Evolutionary conservation across 2,797 vertebrate genomes (phyloP), one percentile per base, ranked within the genome.

Genomic region (Masticophis lateralis): DNA sequence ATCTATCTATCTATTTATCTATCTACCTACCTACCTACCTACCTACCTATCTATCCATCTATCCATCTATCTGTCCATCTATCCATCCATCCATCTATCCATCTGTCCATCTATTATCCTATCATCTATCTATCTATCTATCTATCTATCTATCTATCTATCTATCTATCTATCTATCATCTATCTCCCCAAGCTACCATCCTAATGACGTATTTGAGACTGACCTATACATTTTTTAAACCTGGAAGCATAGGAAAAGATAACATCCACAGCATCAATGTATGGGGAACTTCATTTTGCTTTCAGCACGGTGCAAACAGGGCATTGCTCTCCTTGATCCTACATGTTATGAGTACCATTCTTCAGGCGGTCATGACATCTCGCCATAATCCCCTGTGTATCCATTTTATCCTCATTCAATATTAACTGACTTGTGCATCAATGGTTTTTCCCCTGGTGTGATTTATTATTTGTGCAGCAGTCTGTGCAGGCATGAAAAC

Each of bases 91-190:
- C 60, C 11, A 1, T 27, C 25, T 4, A 0, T 61, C 60, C 1
- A 3, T 28, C 10, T 13, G n/a, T n/a, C n/a, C n/a, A n/a, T n/a
- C n/a, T n/a, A n/a, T n/a, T n/a, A n/a, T n/a, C n/a, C n/a, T n/a
- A n/a, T n/a, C n/a, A 0, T 66, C 11, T n/a, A 0, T n/a, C 27
- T n/a, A 0, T 66, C 8, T 28, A 13, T n/a, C 63, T 16, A 66
- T 66, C 63, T 5, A 66, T n/a, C 63, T 16, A 3, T 69, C 63
- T 6, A 14, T n/a, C 63, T 14, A n/a, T 66, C 61, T n/a, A 66
- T 66, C 63, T n/a, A 66, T n/a, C 28, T n/a, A 66, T 66, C 63
- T n/a, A n/a, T n/a, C 63, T n/a, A n/a, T n/a, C 63, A n/a, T n/a
- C 63, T 66, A 66, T 66, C 28, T 66, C 13, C n/a, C 14, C 2